These are phyloP conservation scores for Scylla paramamosain DNA, from an alignment of 1,140 invertebrate genomes.

Conservation along the genomic window DNA sequence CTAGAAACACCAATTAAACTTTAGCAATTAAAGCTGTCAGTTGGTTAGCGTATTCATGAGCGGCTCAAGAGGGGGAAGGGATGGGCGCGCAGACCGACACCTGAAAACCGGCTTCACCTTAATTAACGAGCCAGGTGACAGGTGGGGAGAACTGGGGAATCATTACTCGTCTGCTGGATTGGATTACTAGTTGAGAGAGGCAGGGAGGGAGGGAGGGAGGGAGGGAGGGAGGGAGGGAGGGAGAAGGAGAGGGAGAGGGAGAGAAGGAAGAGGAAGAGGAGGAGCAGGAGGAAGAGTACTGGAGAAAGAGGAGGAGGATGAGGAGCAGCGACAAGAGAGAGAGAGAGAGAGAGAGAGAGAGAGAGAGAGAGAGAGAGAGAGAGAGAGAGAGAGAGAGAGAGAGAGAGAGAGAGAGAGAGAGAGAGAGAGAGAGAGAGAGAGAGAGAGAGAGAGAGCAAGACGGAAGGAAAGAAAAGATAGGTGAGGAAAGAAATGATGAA, in stretches of 20 bases:
- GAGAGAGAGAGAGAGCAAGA: not conserved
- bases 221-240: not conserved
- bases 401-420: not conserved
- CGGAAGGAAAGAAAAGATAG: not conserved
- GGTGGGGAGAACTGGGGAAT: not conserved
- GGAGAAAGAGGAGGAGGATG: not conserved
- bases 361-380: not conserved
- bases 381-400: too few species aligned
- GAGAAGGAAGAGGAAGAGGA: not conserved
- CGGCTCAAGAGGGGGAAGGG: not conserved
- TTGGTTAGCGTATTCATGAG: slow-evolving; percentile 13
- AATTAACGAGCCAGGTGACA: not conserved
- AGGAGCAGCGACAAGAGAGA: not conserved
- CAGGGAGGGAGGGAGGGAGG: slow-evolving; percentile 34
- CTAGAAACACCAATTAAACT: slow-evolving; percentile 5
- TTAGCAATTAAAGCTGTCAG: slow-evolving; percentile 4
- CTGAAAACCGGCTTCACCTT: not conserved
- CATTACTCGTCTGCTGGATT: not conserved
- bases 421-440: not conserved
- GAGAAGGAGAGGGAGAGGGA: not conserved
- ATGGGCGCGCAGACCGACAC: not conserved
- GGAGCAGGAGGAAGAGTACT: not conserved
- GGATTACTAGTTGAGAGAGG: not conserved
- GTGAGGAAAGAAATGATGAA: not conserved
- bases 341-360: not conserved